A percentile compares a stretch with the other conserved stretches of the same genome.
Conservation (phyloP, 2,888 invertebrate genomes). For the Julus scandinavius region DNA sequence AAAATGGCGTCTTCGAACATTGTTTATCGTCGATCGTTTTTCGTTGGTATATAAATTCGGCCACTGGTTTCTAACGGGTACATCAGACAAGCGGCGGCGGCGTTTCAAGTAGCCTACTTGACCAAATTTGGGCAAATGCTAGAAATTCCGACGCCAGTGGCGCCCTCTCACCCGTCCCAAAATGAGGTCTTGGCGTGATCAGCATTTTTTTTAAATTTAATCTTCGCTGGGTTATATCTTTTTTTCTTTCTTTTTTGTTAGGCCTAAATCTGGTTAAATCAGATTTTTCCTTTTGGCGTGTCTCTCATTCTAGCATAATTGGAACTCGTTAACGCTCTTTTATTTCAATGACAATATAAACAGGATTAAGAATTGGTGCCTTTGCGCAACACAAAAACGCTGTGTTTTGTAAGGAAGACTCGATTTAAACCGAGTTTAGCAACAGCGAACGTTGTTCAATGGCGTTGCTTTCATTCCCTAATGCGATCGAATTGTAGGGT, state of each 20-base stretch:
- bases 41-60: not conserved
- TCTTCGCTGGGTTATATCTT: not conserved
- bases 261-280: slow-evolving; percentile 15
- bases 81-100: slow-evolving; percentile 8
- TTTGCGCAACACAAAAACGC: not conserved
- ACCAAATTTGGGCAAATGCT: slow-evolving; percentile 20
- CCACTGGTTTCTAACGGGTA: slow-evolving; percentile 34
- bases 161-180: slow-evolving; percentile 1
- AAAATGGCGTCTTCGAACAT: not conserved
- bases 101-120: slow-evolving; percentile 17
- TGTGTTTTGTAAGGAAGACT: not conserved
- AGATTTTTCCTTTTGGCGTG: slow-evolving; percentile 3
- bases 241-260: not conserved
- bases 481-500: not conserved
- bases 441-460: not conserved
- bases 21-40: slow-evolving; percentile 15
- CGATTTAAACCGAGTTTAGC: too few species aligned
- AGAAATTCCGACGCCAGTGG: not conserved
- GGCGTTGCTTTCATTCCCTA: not conserved
- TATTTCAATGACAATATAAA: slow-evolving; percentile 37
- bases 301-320: not conserved
- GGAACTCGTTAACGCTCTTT: slow-evolving; percentile 24
- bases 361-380: not conserved
- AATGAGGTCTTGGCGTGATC: slow-evolving; percentile 21
- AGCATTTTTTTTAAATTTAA: not conserved